phyloP scores from a whole-genome alignment of 2,888 invertebrate species.

The Eupelmus urozonus region DNA sequence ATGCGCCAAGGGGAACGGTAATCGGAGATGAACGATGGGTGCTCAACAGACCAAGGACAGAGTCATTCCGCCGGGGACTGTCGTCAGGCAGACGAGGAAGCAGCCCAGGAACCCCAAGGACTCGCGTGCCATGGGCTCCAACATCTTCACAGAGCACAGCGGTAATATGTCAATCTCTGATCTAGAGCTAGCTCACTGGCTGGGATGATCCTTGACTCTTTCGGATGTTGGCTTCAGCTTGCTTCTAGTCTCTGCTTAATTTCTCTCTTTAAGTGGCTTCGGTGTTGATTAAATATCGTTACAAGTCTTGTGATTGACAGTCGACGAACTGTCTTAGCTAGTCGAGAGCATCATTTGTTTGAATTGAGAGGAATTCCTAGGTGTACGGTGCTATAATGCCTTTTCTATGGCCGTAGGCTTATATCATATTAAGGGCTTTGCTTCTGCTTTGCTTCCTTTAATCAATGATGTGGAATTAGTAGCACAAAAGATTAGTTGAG shows the following conservation, averaged over 20 bases:
- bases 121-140: slow-evolving; percentile 90
- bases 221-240: too few species aligned
- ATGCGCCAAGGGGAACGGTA: slow-evolving; percentile 71
- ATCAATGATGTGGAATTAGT: too few species aligned
- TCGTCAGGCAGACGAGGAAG: slow-evolving; percentile 86
- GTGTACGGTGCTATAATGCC: too few species aligned
- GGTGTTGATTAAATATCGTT: slow-evolving; percentile 21
- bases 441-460: too few species aligned
- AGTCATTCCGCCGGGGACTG: slow-evolving; percentile 84
- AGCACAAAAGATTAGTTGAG: too few species aligned
- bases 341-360: neutral
- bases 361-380: neutral
- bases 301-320: neutral
- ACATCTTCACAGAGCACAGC: slow-evolving; percentile 96
- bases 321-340: slow-evolving; percentile 7
- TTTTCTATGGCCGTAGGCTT: too few species aligned
- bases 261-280: neutral
- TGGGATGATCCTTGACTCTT: neutral
- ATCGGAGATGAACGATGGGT: slow-evolving; percentile 84
- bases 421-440: too few species aligned
- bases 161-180: slow-evolving; percentile 83
- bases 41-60: slow-evolving; percentile 96
- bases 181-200: neutral
- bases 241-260: neutral
- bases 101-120: slow-evolving; percentile 89